Evolutionary conservation across 2,113 vertebrate species (phyloP), one percentile per base, ranked within the genome.

Genomic region (Hoplias malabaricus): DNA sequence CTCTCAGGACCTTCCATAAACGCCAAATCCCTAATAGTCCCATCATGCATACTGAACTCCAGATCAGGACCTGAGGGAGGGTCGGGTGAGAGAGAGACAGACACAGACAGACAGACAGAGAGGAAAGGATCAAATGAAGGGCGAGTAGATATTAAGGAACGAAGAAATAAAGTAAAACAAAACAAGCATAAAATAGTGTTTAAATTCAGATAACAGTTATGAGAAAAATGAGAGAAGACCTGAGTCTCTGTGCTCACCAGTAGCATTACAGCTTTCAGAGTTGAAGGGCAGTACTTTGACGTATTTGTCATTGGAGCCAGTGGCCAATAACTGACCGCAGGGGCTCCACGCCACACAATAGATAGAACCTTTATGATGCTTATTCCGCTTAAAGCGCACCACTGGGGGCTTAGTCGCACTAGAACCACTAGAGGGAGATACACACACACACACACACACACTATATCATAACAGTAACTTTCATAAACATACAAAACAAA

Each of bases 1-100:
- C 97, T 97, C 83, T 99, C 98, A 0, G 97, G 97, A 8, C 97
- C 96, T 92, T 99, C 97, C 96, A 99, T 98, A 85, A 99, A 99
- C 73, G 98, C 97, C 88, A 99, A 90, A 86, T 99, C 98, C 88
- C 98, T 92, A 89, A 99, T 98, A 77, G 98, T 99, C 69, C 97
- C 98, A 78, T 99, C 97, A 0, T 84, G 82, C 82, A 84, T 84
- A 53, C 82, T 84, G 72, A 99, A 99, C 87, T 92, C 91, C 84
- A 98, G 87, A 90, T 98, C 96, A 7, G 97, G 97, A 73, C 82
- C 75, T 84, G 34, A 50, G 21, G n/a, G 29, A 70, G 0, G 54
- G 8, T 50, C n/a, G 29, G 16, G n/a, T 25, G 12, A 31, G 1
- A 14, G 14, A 62, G 8, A 31, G 27, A 7, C 6, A 40, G 10